Evolutionary conservation across 2,797 vertebrate species (phyloP), one percentile per base, ranked within the genome.

Genomic region (Thaleichthys pacificus): DNA sequence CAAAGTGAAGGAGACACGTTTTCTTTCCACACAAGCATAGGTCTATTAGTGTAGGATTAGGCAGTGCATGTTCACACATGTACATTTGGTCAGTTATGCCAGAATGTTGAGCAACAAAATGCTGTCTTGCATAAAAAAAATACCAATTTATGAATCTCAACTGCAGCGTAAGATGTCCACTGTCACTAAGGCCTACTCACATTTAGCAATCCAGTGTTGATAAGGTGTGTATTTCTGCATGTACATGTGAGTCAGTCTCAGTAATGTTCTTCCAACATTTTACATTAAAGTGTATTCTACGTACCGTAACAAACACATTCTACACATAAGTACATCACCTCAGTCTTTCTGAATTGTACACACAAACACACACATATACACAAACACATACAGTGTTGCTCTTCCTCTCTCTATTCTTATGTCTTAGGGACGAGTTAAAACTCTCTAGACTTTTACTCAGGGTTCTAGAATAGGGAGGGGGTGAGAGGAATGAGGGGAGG

Each of bases 361-460:
- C 42, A 17, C 49, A 38, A 26, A 49, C 71, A 65, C 61, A 51
- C 32, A 61, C 68, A 26, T 30, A 32, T 24, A 60, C 35, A 30
- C 60, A 3, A 30, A 32, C 60, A 21, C 38, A 51, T 24, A 15
- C 54, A 1, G 51, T 66, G 38, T 22, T 35, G 28, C 38, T 51
- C 56, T 77, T 86, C 87, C 85, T 91, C 88, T 91, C 89, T 86
- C 85, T 87, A 86, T 87, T 85, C 85, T 91, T 88, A 88, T 87
- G 86, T 92, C 89, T 92, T 89, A 81, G 89, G 90, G 86, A 91
- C 89, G 74, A 79, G 85, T 90, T 89, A 89, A 90, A 90, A 86
- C 91, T 93, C 89, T 93, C 91, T 88, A 91, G 93, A 92, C 91
- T 92, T 83, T 91, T 92, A 93, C 93, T 94, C 93, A 94, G 93